Conservation (phyloP, 2,888 invertebrate species). For the Eutolmus rufibarbis region DNA sequence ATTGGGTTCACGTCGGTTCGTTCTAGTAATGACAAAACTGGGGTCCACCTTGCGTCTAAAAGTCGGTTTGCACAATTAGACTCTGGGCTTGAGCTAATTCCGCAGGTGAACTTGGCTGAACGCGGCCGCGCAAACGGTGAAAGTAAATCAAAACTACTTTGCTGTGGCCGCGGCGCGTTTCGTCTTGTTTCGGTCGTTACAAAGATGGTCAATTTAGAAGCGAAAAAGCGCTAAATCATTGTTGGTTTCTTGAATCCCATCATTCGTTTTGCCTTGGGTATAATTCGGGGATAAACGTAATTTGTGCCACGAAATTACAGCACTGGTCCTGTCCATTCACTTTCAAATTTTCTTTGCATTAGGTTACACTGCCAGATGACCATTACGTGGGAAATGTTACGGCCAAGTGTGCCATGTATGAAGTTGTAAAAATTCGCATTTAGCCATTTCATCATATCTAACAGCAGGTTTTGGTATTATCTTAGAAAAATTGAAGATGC, state of each 20-base stretch:
- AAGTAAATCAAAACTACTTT: not conserved
- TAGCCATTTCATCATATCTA: not conserved
- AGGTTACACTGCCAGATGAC: not conserved
- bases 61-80: not conserved
- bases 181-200: not conserved
- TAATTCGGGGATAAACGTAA: not conserved
- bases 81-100: not conserved
- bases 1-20: not conserved
- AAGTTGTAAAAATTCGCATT: not conserved
- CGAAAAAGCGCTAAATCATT: not conserved
- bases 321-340: not conserved
- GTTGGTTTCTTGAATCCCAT: not conserved
- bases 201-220: not conserved
- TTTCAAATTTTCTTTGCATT: not conserved
- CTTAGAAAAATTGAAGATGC: not conserved
- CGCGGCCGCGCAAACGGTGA: not conserved
- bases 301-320: not conserved
- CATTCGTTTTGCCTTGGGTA: not conserved
- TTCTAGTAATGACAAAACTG: not conserved
- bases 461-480: not conserved
- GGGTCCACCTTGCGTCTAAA: not conserved
- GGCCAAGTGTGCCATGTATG: not conserved
- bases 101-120: not conserved
- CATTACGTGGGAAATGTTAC: not conserved
- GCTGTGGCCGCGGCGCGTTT: not conserved